Evolutionary conservation across 1,140 invertebrate genomes (phyloP), one percentile per base, ranked within the genome.

Genomic region (Drosophila quadrilineata): DNA sequence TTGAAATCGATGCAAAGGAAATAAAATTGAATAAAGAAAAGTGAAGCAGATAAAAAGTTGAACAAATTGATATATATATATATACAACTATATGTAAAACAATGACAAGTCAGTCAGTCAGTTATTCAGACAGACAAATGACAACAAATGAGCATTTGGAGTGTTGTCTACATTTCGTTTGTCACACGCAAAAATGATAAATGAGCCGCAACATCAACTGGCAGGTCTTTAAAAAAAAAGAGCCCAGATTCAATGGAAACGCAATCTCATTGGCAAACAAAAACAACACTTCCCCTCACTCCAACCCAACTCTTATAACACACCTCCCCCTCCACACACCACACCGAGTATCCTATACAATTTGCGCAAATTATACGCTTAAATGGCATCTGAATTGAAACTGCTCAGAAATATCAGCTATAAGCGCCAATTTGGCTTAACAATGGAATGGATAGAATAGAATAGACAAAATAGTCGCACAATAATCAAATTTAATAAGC

Each of bases 131-230:
- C 57, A 24, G 60, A 80, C 77, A 84, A 84, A 84, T 70, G 77
- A 76, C 76, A 84, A 64, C 77, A 85, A 84, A 85, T 74, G 77
- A 85, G 77, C 54, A 64, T 77, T 82, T 77, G 56, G 53, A 82
- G 77, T 71, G 75, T 67, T 80, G 58, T 63, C 64, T 57, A 56
- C 64, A 57, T 73, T 64, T 54, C 35, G 45, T 70, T 70, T 77
- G 68, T 79, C 76, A 71, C 69, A 73, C 54, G 59, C 14, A 60
- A 62, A 71, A 60, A 67, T 71, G 68, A 71, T 62, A 71, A 71
- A 68, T 63, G 65, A 63, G 65, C 53, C 31, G 29, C 21, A 43
- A 45, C 12, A 28, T 52, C 6, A 22, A 35, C 14, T 6, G 2
- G 26, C 22, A 21, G 33, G 26, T 12, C 2, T 6, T 3, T 24